A percentile compares a stretch with the other conserved stretches of the same genome.
Evolutionary conservation across 2,113 vertebrate species (phyloP).

Genomic region (Lanius collurio): DNA sequence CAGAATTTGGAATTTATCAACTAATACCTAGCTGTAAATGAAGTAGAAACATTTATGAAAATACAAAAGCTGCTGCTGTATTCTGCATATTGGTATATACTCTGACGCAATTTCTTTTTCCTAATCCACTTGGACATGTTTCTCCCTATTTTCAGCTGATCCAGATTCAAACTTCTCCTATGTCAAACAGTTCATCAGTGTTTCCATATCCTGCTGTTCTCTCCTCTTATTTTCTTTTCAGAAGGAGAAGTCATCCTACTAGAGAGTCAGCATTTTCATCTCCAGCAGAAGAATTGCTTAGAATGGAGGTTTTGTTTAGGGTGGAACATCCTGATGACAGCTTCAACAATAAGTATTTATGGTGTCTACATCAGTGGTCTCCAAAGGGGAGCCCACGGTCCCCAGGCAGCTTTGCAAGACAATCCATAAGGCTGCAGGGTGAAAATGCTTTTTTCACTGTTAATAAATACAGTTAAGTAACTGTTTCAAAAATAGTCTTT

Average conservation of each 20-base stretch:
- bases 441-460: neutral
- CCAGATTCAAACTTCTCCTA: neutral
- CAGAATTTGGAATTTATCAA: neutral
- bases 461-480: neutral
- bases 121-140: neutral
- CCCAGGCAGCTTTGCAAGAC: neutral
- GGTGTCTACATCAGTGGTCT: neutral
- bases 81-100: neutral
- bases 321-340: neutral
- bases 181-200: neutral
- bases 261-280: neutral
- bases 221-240: neutral
- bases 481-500: neutral
- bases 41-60: neutral
- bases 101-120: neutral
- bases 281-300: neutral
- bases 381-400: fast-evolving
- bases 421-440: neutral
- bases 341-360: neutral
- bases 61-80: neutral
- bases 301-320: neutral
- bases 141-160: neutral
- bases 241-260: neutral
- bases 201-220: neutral
- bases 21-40: neutral